A percentile compares a stretch with the other conserved stretches of the same genome.
Evolutionary conservation across 1,140 invertebrate species (phyloP).

Genomic region (Ceratoteleas bidentatus): DNA sequence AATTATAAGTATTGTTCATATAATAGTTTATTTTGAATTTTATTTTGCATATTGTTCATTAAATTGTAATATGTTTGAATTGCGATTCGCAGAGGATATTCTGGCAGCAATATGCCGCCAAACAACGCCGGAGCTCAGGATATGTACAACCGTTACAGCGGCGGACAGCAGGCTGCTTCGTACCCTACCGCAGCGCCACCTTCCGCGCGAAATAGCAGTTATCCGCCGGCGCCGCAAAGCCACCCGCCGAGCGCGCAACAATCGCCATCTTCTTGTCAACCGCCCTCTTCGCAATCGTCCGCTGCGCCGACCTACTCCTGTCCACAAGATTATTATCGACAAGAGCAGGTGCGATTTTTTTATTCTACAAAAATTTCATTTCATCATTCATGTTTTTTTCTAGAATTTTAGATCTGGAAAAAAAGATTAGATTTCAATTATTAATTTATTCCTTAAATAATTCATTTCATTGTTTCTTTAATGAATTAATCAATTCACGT

Average conservation of each 20-base stretch:
- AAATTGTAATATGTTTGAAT: no score
- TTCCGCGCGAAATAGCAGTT: slow-evolving; percentile 73
- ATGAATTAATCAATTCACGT: no score
- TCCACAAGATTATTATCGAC: slow-evolving; percentile 80
- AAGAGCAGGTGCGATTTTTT: slow-evolving; percentile 74
- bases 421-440: no score
- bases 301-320: slow-evolving; percentile 76
- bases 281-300: slow-evolving; percentile 74
- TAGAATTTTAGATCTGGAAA: no score
- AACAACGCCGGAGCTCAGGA: slow-evolving; percentile 77
- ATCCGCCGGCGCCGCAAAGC: slow-evolving; percentile 75
- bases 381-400: no score
- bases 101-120: slow-evolving; percentile 77
- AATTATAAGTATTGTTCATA: no score
- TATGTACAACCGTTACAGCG: slow-evolving; percentile 78
- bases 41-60: no score
- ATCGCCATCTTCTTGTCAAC: slow-evolving; percentile 71
- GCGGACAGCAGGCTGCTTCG: slow-evolving; percentile 73
- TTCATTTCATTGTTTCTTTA: no score
- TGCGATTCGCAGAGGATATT: slow-evolving; percentile 82
- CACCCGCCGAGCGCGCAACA: slow-evolving; percentile 76
- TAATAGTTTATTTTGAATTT: no score
- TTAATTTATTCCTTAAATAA: no score
- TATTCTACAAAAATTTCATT: no score
- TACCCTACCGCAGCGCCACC: slow-evolving; percentile 74